Evolutionary conservation across 2,113 vertebrate species (phyloP).

Genomic region (Neopipo cinnamomea): DNA sequence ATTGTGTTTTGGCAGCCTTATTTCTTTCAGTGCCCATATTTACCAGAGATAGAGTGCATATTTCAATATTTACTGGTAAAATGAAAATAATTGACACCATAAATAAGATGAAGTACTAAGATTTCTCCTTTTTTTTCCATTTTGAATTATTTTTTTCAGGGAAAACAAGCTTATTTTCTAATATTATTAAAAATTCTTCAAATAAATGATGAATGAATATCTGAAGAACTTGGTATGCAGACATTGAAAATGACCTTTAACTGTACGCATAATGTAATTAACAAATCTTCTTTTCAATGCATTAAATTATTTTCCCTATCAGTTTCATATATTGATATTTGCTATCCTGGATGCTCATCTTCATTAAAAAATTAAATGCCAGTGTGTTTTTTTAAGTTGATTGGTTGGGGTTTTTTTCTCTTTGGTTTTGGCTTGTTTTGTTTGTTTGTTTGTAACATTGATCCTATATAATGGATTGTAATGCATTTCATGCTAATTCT

Average conservation of each 20-base stretch:
- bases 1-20: too few relatives aligned
- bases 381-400: not conserved
- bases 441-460: not conserved
- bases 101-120: not conserved
- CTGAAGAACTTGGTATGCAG: not conserved
- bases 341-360: not conserved
- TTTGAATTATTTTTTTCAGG: not conserved
- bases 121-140: not conserved
- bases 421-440: not conserved
- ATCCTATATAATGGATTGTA: not conserved
- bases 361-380: not conserved
- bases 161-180: not conserved
- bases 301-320: not conserved
- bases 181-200: not conserved
- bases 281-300: not conserved
- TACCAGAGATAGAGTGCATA: not conserved
- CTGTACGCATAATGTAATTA: not conserved
- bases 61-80: not conserved
- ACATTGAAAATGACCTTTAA: not conserved
- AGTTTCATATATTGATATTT: not conserved
- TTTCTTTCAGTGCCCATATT: too few relatives aligned
- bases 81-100: not conserved
- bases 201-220: not conserved
- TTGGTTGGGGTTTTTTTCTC: rapidly evolving
- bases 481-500: not conserved